phyloP scores from a whole-genome alignment of 2,797 vertebrate genomes.

The Lates japonicus region DNA sequence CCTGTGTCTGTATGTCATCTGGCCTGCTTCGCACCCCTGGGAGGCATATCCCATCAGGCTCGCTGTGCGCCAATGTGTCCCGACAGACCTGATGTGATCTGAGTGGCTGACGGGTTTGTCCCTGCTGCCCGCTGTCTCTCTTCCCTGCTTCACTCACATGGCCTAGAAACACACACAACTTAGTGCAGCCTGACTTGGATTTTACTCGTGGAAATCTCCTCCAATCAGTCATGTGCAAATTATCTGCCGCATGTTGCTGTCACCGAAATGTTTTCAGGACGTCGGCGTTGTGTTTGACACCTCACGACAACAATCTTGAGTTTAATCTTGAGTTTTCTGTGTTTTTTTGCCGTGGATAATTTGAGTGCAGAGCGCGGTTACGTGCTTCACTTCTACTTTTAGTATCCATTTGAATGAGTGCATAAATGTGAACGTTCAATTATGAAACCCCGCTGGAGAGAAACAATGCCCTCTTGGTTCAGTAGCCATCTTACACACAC shows the following conservation, averaged over 20 bases:
- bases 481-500: conserved; percentile 80
- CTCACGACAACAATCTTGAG: conserved; percentile 29
- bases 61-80: conserved; percentile 86
- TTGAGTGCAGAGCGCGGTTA: conserved; percentile 44
- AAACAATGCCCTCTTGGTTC: conserved; percentile 86
- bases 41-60: conserved; percentile 86
- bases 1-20: conserved; percentile 83
- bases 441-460: conserved; percentile 82
- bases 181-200: conserved; percentile 73
- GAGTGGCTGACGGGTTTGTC: conserved; percentile 87
- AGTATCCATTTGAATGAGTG: conserved; percentile 69
- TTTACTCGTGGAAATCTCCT: conserved; percentile 60
- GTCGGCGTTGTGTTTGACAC: conserved; percentile 2
- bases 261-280: conserved; percentile 28
- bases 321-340: conserved; percentile 43
- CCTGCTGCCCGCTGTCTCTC: conserved; percentile 85
- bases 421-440: conserved; percentile 80
- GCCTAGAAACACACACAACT: conserved; percentile 72
- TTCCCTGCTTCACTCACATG: conserved; percentile 67
- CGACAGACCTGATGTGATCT: conserved; percentile 89
- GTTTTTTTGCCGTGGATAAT: conserved; percentile 37
- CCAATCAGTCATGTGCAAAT: conserved; percentile 52
- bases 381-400: conserved; percentile 65
- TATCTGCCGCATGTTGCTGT: conserved; percentile 35
- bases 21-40: conserved; percentile 82